These are phyloP conservation scores for Labeo rohita DNA, from an alignment of 2,113 vertebrate species.

Conservation along the genomic window DNA sequence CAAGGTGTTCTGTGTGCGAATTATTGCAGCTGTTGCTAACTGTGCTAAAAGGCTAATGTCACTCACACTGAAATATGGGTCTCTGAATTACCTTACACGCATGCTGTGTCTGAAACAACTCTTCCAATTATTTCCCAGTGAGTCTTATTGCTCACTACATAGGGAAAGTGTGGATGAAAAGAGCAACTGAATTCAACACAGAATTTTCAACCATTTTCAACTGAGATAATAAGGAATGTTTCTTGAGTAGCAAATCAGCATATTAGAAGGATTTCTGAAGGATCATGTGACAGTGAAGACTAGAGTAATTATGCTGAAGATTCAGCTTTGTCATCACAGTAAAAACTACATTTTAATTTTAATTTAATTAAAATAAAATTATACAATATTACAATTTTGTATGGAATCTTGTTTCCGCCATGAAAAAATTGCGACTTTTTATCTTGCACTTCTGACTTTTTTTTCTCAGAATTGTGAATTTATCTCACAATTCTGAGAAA, in stretches of 20 bases:
- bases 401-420: no score
- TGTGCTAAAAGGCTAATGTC: conserved; percentile 14
- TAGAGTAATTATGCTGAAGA: not conserved
- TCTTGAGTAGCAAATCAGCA: not conserved
- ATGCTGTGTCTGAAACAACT: not conserved
- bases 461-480: no score
- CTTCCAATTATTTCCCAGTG: not conserved
- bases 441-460: no score
- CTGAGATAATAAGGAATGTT: no score
- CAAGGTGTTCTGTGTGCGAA: conserved; percentile 26
- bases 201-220: not conserved
- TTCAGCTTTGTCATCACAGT: not conserved
- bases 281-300: no score
- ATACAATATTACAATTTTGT: no score
- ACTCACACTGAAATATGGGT: conserved; percentile 26
- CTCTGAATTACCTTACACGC: conserved; percentile 26
- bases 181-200: no score
- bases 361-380: no score
- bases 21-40: conserved; percentile 48
- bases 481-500: no score
- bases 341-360: not conserved
- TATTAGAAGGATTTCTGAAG: no score
- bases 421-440: no score
- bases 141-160: not conserved
- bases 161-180: not conserved